phyloP scores from a whole-genome alignment of 2,113 vertebrate genomes.

The Rhodinocichla rosea region DNA sequence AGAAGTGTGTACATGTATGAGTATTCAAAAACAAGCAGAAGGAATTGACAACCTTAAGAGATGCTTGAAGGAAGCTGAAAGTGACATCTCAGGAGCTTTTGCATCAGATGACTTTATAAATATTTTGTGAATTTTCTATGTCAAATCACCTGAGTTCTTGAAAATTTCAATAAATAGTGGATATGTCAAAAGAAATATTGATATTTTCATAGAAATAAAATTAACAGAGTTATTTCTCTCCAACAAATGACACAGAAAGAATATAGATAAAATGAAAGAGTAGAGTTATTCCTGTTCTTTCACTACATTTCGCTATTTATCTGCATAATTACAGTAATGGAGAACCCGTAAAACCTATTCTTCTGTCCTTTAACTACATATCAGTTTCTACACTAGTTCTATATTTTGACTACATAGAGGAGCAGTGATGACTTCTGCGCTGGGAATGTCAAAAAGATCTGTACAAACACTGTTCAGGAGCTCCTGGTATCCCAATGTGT shows the following conservation, averaged over 20 bases:
- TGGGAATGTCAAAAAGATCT: background rate
- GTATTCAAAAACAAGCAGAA: background rate
- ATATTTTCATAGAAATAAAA: background rate
- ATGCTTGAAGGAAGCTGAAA: background rate
- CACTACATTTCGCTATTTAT: background rate
- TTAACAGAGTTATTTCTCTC: background rate
- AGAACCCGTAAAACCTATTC: background rate
- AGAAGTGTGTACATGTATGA: background rate
- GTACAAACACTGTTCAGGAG: background rate
- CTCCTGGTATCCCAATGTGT: fast-evolving
- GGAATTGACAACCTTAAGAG: background rate
- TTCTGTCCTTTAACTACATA: background rate
- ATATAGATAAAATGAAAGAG: background rate
- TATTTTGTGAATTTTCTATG: background rate
- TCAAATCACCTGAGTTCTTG: background rate
- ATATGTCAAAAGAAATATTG: background rate
- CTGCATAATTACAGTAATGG: background rate
- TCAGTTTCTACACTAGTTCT: background rate
- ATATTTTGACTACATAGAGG: background rate
- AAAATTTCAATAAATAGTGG: background rate
- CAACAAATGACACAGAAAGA: background rate
- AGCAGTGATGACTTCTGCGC: background rate
- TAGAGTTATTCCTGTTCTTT: background rate
- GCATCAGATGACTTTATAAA: background rate
- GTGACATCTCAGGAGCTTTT: background rate